Percentiles rank a stretch among this genome's conserved stretches.
Evolutionary conservation across 2,797 vertebrate genomes (phyloP).

Genomic region (Urophycis tenuis): DNA sequence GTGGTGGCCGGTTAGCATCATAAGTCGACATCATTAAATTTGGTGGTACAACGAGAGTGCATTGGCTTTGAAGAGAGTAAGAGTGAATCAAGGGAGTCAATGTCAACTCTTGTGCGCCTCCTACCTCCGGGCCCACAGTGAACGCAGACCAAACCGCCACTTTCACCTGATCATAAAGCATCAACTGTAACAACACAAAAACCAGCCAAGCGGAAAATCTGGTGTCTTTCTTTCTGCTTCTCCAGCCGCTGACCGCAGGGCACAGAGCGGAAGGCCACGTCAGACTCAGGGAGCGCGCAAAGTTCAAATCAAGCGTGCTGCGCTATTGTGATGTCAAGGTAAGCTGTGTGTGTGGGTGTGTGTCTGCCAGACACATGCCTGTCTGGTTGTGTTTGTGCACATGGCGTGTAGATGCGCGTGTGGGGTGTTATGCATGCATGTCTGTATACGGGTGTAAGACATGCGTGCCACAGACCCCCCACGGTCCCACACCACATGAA

Average conservation of each 20-base stretch:
- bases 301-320: background rate
- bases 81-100: slow-evolving; percentile 20
- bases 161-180: slow-evolving; percentile 57
- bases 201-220: slow-evolving; percentile 27
- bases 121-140: slow-evolving; percentile 36
- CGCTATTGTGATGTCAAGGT: background rate
- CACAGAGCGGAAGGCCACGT: background rate
- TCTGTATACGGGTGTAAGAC: background rate
- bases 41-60: slow-evolving; percentile 54
- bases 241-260: slow-evolving; percentile 46
- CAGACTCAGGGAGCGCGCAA: slow-evolving; percentile 18
- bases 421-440: background rate
- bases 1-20: slow-evolving; percentile 58
- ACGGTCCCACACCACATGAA: no score
- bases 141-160: slow-evolving; percentile 53
- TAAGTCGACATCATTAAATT: slow-evolving; percentile 54
- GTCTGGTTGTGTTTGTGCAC: no score
- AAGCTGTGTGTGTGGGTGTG: background rate
- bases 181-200: slow-evolving; percentile 49
- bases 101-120: slow-evolving; percentile 41
- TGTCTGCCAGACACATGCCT: no score
- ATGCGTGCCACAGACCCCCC: background rate
- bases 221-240: slow-evolving; percentile 57
- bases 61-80: slow-evolving; percentile 32
- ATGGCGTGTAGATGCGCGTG: no score